These are phyloP conservation scores for Lepidochrysops patricia DNA, from an alignment of 2,888 invertebrate species.

Conservation along the genomic window DNA sequence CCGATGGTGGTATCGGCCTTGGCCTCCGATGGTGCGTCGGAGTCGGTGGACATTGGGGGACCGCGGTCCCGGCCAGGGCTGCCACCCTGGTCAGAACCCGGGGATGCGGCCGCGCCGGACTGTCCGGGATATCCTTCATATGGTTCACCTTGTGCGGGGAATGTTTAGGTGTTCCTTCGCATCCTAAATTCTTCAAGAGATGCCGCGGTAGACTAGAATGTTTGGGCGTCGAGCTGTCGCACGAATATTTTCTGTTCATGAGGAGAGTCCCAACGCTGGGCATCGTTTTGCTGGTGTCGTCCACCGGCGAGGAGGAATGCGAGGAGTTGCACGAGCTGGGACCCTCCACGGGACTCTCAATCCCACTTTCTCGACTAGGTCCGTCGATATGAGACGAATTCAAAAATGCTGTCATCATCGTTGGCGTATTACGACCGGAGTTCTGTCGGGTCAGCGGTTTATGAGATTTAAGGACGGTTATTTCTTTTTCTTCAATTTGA, in stretches of 20 bases:
- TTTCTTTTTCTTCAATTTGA: slow-evolving; percentile 68
- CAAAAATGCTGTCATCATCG: slow-evolving; percentile 66
- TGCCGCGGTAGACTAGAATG: slow-evolving; percentile 66
- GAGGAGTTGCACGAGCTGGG: slow-evolving; percentile 63
- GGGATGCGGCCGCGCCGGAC: slow-evolving; percentile 76
- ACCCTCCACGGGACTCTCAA: slow-evolving; percentile 49
- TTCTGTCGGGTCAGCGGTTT: slow-evolving; percentile 80
- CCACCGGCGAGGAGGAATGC: slow-evolving; percentile 56
- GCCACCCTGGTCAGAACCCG: slow-evolving; percentile 76
- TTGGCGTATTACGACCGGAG: slow-evolving; percentile 72
- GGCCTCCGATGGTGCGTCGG: slow-evolving; percentile 87
- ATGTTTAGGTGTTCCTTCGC: slow-evolving; percentile 60
- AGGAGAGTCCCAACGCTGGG: slow-evolving; percentile 59
- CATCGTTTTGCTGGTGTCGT: slow-evolving; percentile 42
- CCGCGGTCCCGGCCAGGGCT: slow-evolving; percentile 69
- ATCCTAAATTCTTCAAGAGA: slow-evolving; percentile 56
- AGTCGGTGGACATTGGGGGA: slow-evolving; percentile 87
- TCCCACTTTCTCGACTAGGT: slow-evolving; percentile 41
- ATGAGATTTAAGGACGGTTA: slow-evolving; percentile 74
- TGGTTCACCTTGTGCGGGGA: slow-evolving; percentile 46
- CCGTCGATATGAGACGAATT: slow-evolving; percentile 59
- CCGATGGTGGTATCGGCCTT: slow-evolving; percentile 74
- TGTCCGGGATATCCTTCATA: slow-evolving; percentile 39
- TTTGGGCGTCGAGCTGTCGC: slow-evolving; percentile 57
- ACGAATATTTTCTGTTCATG: slow-evolving; percentile 60